These are phyloP conservation scores for Paedocypris micromegethes DNA, from an alignment of 2,797 vertebrate genomes.

Conservation along the genomic window DNA sequence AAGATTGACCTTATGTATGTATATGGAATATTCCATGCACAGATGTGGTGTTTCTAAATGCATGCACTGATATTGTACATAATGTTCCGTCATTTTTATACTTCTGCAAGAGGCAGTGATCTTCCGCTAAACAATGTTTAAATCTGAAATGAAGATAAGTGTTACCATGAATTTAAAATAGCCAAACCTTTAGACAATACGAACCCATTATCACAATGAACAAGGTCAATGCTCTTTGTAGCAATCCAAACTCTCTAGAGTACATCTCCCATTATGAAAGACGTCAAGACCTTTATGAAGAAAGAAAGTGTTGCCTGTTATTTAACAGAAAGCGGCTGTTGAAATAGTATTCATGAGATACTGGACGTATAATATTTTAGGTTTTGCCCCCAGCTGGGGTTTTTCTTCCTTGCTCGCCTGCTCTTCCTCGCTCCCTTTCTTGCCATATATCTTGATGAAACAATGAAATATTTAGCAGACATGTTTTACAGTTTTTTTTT, in stretches of 20 bases:
- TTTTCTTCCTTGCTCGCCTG: conserved; percentile 3
- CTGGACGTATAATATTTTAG: conserved; percentile 19
- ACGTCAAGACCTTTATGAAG: conserved; percentile 19
- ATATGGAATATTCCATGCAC: too few relatives aligned
- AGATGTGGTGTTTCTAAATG: too few relatives aligned
- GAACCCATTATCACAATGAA: conserved; percentile 6
- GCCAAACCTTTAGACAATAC: conserved; percentile 1
- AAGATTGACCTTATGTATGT: too few relatives aligned
- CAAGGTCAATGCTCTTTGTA: conserved; percentile 6
- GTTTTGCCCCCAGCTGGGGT: conserved; percentile 29
- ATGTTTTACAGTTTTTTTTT: conserved; percentile 2
- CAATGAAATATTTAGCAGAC: conserved; percentile 37
- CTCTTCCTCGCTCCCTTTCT: conserved; percentile 6
- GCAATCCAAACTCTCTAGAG: conserved; percentile 18
- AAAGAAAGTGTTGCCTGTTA: conserved; percentile 15
- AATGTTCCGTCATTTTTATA: too few relatives aligned
- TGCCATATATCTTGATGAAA: conserved; percentile 39
- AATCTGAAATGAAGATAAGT: too few relatives aligned
- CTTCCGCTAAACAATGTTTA: too few relatives aligned
- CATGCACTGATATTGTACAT: too few relatives aligned
- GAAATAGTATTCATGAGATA: conserved; percentile 24
- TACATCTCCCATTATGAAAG: conserved; percentile 17
- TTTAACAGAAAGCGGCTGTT: conserved; percentile 17
- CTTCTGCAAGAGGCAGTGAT: too few relatives aligned
- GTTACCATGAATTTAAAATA: neutral